Conservation (phyloP, 2,888 invertebrate genomes). For the Tanaodytes sp. region DNA sequence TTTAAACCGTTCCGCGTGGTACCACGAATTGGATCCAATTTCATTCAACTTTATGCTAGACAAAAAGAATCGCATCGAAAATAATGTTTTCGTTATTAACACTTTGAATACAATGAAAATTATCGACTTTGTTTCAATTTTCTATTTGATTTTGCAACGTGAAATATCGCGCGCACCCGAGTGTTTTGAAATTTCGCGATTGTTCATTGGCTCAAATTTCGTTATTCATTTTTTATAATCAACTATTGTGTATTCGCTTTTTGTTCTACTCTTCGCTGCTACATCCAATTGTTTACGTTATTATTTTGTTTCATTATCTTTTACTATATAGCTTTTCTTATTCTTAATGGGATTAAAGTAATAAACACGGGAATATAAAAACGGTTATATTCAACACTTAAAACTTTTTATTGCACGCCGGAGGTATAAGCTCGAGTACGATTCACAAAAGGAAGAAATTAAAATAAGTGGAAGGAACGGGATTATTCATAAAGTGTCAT, state of each 20-base stretch:
- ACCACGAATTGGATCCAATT: slow-evolving; percentile 15
- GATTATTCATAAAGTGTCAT: slow-evolving; percentile 50
- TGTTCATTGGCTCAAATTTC: slow-evolving; percentile 35
- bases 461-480: slow-evolving; percentile 47
- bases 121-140: slow-evolving; percentile 34
- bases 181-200: slow-evolving; percentile 27
- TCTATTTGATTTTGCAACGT: slow-evolving; percentile 41
- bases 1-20: slow-evolving; percentile 14
- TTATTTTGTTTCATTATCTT: neutral
- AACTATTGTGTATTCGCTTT: neutral
- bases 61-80: slow-evolving; percentile 14
- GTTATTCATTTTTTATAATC: slow-evolving; percentile 12
- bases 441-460: slow-evolving; percentile 36
- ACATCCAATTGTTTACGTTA: neutral
- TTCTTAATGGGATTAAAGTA: slow-evolving; percentile 19
- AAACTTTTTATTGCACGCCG: slow-evolving; percentile 36
- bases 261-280: neutral
- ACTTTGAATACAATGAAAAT: slow-evolving; percentile 25
- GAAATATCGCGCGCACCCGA: slow-evolving; percentile 23
- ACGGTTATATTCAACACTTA: slow-evolving; percentile 21
- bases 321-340: slow-evolving; percentile 5
- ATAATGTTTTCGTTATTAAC: slow-evolving; percentile 41
- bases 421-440: slow-evolving; percentile 26
- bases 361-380: slow-evolving; percentile 5
- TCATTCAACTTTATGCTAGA: slow-evolving; percentile 24